Percentiles rank a stretch among this genome's conserved stretches.
phyloP scores from a whole-genome alignment of 1,140 invertebrate species.

The Portunus trituberculatus region DNA sequence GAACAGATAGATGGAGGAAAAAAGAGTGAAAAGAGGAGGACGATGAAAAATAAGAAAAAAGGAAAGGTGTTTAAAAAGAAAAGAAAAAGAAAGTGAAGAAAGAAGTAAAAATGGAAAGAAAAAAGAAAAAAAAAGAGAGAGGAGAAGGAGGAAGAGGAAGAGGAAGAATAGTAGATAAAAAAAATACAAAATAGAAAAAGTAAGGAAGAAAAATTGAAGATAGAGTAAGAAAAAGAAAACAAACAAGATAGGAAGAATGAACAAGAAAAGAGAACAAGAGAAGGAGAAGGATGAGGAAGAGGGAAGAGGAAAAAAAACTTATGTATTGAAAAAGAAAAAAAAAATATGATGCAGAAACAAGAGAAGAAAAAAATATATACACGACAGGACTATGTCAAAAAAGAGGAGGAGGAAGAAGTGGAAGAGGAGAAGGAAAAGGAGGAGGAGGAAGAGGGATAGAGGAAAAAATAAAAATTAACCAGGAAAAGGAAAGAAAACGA shows the following conservation, averaged over 20 bases:
- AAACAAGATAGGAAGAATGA: background rate
- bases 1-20: background rate
- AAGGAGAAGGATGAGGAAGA: too few species aligned
- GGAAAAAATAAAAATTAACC: too few species aligned
- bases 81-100: background rate
- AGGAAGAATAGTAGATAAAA: background rate
- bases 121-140: background rate
- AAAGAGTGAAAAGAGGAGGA: background rate
- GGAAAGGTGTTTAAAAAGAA: background rate
- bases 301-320: background rate
- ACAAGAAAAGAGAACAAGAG: constrained; percentile 3
- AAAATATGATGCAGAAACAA: background rate
- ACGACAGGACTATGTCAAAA: background rate
- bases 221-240: background rate
- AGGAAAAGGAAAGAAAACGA: background rate
- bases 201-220: background rate
- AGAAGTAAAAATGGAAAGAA: background rate
- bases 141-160: background rate
- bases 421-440: too few species aligned
- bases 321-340: background rate
- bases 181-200: background rate
- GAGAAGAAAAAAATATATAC: background rate
- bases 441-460: too few species aligned
- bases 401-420: too few species aligned
- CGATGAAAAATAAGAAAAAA: background rate